Conservation (phyloP, 2,113 vertebrate species). For the Garra rufa region DNA sequence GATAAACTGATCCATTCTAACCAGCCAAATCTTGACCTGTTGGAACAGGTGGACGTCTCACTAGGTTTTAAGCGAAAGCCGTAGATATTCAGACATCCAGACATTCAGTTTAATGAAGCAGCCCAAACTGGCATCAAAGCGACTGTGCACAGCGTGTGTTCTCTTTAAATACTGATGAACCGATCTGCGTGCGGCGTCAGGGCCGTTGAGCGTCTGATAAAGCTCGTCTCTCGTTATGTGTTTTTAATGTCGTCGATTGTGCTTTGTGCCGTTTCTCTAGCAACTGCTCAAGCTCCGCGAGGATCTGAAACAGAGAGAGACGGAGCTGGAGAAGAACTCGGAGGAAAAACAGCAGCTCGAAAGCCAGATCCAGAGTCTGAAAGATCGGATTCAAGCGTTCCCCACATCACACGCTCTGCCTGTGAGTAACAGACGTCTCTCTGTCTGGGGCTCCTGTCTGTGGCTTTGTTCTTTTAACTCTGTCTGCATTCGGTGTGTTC, state of each 20-base stretch:
- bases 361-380: constrained; percentile 84
- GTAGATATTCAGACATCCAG: neutral
- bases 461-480: constrained; percentile 25
- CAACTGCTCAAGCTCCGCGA: constrained; percentile 92
- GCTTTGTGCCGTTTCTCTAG: constrained; percentile 68
- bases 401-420: constrained; percentile 62
- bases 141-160: neutral
- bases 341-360: constrained; percentile 91
- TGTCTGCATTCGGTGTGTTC: constrained; percentile 8
- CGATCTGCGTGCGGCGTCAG: neutral
- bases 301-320: constrained; percentile 88
- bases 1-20: neutral
- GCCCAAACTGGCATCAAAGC: constrained; percentile 6
- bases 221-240: neutral
- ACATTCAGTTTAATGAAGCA: constrained; percentile 23
- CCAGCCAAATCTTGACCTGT: neutral
- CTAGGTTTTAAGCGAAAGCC: neutral
- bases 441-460: neutral
- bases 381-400: constrained; percentile 83
- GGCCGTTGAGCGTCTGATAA: constrained; percentile 8
- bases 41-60: neutral
- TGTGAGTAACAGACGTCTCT: constrained; percentile 63
- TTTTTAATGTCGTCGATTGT: constrained; percentile 25
- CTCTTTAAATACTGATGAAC: constrained; percentile 28
- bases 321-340: constrained; percentile 86